phyloP scores from a whole-genome alignment of 2,888 invertebrate species.

The Scaptomyza tumidula region DNA sequence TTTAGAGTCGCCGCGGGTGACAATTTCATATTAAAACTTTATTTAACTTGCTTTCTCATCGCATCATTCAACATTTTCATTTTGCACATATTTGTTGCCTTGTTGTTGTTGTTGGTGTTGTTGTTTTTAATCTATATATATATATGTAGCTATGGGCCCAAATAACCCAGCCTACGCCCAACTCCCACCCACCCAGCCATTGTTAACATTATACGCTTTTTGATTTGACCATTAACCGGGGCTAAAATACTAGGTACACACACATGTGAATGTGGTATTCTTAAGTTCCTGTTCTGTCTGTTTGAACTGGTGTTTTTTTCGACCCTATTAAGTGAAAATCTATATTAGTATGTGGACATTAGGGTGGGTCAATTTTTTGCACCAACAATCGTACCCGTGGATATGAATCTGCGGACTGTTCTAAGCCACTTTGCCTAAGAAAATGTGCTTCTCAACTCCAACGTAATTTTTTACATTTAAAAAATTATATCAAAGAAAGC shows the following conservation, averaged over 20 bases:
- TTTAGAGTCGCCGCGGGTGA: conserved; percentile 43
- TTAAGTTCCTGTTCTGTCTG: not conserved
- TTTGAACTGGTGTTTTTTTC: not conserved
- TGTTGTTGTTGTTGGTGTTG: not conserved
- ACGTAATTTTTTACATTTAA: too few species aligned
- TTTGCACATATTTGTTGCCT: too few species aligned
- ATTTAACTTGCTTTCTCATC: conserved; percentile 8
- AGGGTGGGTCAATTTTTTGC: too few species aligned
- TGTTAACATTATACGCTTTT: not conserved
- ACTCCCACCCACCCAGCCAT: not conserved
- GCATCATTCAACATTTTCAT: not conserved
- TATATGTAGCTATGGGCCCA: conserved; percentile 6
- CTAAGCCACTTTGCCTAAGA: too few species aligned
- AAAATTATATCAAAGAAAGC: too few species aligned
- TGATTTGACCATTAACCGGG: not conserved
- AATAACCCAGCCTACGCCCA: not conserved
- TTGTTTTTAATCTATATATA: not conserved
- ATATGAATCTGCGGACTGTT: too few species aligned
- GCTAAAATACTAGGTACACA: not conserved
- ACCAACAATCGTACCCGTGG: too few species aligned
- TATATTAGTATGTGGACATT: not conserved
- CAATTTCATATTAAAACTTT: conserved; percentile 19
- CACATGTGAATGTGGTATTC: not conserved
- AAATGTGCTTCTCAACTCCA: too few species aligned
- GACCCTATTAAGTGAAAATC: not conserved